These are phyloP conservation scores for Boleophthalmus pectinirostris DNA, from an alignment of 2,113 vertebrate species.

Conservation along the genomic window DNA sequence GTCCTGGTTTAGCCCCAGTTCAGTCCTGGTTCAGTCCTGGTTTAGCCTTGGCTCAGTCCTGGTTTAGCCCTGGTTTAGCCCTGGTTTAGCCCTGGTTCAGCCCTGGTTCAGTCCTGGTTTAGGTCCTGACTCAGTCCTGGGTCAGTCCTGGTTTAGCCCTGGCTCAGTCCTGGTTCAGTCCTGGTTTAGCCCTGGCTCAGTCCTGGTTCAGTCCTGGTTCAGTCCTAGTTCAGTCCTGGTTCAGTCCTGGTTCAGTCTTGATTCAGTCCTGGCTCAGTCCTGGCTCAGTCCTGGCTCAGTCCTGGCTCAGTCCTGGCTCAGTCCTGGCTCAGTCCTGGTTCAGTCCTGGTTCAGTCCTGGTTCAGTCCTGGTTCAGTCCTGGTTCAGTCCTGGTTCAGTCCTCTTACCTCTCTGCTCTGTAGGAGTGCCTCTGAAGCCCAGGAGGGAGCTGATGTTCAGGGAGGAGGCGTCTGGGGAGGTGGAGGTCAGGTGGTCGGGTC, in stretches of 20 bases:
- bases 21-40: constrained; percentile 77
- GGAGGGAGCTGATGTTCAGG: constrained; percentile 85
- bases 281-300: background rate
- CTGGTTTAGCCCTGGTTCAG: background rate
- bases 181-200: too few relatives aligned
- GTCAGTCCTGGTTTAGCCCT: background rate
- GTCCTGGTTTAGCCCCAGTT: background rate
- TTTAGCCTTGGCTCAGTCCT: constrained; percentile 91
- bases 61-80: constrained; percentile 65
- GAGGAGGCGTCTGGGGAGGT: constrained; percentile 81
- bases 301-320: background rate
- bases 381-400: background rate
- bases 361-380: background rate
- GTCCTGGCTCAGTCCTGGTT: too few relatives aligned
- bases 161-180: background rate
- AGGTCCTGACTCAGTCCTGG: background rate
- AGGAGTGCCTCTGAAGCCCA: constrained; percentile 91
- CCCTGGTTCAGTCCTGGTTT: background rate
- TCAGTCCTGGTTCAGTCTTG: constrained; percentile 93
- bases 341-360: background rate
- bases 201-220: background rate
- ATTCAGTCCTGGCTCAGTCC: constrained; percentile 85
- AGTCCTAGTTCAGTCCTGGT: background rate
- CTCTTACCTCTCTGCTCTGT: background rate
- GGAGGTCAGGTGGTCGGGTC: constrained; percentile 88